Evolutionary conservation across 2,113 vertebrate genomes (phyloP).

Genomic region (Clarias batrachus): DNA sequence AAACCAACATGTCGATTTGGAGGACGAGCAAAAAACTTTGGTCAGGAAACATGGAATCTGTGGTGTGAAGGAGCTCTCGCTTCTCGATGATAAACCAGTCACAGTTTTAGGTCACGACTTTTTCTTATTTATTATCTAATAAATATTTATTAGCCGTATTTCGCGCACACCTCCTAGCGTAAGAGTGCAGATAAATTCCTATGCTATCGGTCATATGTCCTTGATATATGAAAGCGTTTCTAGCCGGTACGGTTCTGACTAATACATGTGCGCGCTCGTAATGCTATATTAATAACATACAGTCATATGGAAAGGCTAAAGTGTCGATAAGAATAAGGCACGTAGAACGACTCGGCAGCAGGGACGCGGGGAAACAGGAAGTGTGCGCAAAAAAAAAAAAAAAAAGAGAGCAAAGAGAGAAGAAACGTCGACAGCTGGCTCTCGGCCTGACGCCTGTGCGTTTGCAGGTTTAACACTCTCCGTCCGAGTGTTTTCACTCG

Average conservation of each 20-base stretch:
- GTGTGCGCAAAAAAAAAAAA: too few species aligned
- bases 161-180: not conserved
- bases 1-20: not conserved
- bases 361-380: not conserved
- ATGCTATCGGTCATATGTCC: constrained; percentile 32
- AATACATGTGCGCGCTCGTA: constrained; percentile 29
- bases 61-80: not conserved
- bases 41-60: not conserved
- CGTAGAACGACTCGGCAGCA: not conserved
- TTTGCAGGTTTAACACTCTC: constrained; percentile 4
- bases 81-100: not conserved
- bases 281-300: constrained; percentile 36
- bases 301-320: constrained; percentile 19
- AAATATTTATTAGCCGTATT: not conserved
- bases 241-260: constrained; percentile 24
- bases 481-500: constrained; percentile 2
- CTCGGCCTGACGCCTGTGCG: not conserved
- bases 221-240: constrained; percentile 25
- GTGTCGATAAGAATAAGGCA: constrained; percentile 38
- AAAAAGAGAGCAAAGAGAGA: not conserved
- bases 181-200: not conserved
- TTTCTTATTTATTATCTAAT: not conserved
- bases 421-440: not conserved
- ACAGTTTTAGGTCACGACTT: not conserved
- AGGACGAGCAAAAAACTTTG: not conserved